Conservation (phyloP, 2,888 invertebrate species). For the Cremastinae sp. region DNA sequence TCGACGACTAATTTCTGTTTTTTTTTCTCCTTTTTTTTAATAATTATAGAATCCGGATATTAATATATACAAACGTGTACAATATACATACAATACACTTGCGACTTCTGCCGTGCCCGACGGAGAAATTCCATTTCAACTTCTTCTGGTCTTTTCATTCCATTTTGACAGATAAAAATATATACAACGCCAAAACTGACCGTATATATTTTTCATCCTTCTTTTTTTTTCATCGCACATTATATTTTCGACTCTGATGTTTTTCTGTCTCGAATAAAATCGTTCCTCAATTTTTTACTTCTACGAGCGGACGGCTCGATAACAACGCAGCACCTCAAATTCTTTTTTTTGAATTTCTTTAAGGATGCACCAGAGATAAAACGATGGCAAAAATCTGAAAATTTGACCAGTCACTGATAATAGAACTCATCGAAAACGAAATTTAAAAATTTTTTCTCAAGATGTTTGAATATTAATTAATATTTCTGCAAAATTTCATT, state of each 20-base stretch:
- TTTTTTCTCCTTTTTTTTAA: conserved; percentile 22
- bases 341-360: conserved; percentile 18
- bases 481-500: no score
- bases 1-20: conserved; percentile 17
- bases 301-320: conserved; percentile 45
- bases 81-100: conserved; percentile 68
- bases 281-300: conserved; percentile 16
- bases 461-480: no score
- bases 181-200: no score
- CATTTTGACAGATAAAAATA: conserved; percentile 24
- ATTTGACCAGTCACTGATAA: no score
- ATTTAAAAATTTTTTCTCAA: no score
- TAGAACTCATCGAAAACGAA: no score
- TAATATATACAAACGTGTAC: conserved; percentile 61
- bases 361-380: no score
- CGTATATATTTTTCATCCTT: not conserved
- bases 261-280: not conserved
- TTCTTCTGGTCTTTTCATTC: conserved; percentile 39
- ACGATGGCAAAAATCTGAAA: no score
- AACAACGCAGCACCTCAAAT: conserved; percentile 16
- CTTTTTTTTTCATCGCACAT: not conserved
- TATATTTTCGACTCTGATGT: not conserved
- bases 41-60: conserved; percentile 57
- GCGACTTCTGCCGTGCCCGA: conserved; percentile 65
- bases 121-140: conserved; percentile 49